Percentiles rank a stretch among this genome's conserved stretches.
Evolutionary conservation across 2,113 vertebrate genomes (phyloP).

Genomic region (Echinops telfairi): DNA sequence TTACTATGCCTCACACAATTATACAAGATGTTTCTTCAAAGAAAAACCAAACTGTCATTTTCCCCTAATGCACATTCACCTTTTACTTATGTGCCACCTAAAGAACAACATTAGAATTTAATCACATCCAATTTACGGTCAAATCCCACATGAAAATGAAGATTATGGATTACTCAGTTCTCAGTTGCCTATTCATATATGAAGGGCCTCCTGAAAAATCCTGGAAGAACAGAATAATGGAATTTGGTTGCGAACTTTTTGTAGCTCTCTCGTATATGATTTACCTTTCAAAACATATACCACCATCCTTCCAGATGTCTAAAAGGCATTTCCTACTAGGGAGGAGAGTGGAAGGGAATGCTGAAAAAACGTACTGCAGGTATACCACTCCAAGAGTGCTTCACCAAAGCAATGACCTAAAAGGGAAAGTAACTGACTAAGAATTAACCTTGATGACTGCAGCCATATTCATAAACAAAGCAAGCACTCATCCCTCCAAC

Average conservation of each 20-base stretch:
- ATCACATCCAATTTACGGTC: slow-evolving; percentile 24
- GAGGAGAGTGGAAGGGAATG: too few species aligned
- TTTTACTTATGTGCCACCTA: background rate
- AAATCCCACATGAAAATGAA: slow-evolving; percentile 47
- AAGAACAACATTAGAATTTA: slow-evolving; percentile 56
- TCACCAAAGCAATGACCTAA: too few species aligned
- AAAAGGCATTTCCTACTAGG: too few species aligned
- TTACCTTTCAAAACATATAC: too few species aligned
- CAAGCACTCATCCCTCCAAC: background rate
- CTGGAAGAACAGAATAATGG: too few species aligned
- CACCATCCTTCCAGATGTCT: too few species aligned
- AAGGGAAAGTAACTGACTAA: background rate
- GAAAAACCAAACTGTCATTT: slow-evolving; percentile 43
- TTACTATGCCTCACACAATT: slow-evolving; percentile 39
- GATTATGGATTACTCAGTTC: slow-evolving; percentile 7
- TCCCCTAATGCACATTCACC: background rate
- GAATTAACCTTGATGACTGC: slow-evolving; percentile 37
- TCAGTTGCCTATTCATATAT: background rate
- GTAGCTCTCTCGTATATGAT: too few species aligned
- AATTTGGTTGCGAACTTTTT: too few species aligned
- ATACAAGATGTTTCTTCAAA: slow-evolving; percentile 33
- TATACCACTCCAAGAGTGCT: too few species aligned
- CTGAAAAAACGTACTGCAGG: too few species aligned
- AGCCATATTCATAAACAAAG: background rate
- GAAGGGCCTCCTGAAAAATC: too few species aligned